Evolutionary conservation across 2,113 vertebrate genomes (phyloP), one percentile per base, ranked within the genome.

Genomic region (Rostratula benghalensis): DNA sequence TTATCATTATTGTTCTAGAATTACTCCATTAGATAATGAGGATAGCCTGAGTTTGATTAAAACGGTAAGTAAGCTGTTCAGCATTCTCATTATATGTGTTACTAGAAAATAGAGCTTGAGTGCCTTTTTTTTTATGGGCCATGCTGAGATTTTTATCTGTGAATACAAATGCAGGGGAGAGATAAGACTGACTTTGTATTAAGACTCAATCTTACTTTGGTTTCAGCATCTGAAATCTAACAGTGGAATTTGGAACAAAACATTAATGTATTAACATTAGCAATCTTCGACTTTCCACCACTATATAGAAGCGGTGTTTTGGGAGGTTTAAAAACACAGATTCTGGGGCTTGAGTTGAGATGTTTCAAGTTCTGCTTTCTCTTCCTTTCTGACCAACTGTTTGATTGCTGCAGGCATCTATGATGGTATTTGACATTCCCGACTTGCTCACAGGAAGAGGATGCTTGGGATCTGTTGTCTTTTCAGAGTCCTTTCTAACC

Each of bases 401-500:
- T 93, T 35, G 45, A 1, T 90, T 88, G 22, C 84, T 94, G 18
- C 57, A 99, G 99, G 99, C 98, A 0, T 98, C 97, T 67, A 98
- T 99, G 98, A 97, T 97, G 20, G 93, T 99, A 18, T 98, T 97
- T 70, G 99, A 99, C 97, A 98, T 99, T 91, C 99, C 99, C 61
- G 98, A 99, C 92, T 91, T 99, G 80, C 98, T 98, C 85, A 87
- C 97, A 12, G 97, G 97, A 28, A 94, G 93, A 23, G 98, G 97
- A 3, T 96, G 97, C 84, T 97, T 99, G 90, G 99, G 99, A 28
- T 99, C 99, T 45, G 97, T 99, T 48, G 98, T 99, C 83, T 99
- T 99, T 95, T 99, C 99, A 21, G 99, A 99, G 78, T 99, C 99
- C 3, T 99, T 99, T 93, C 89, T 99, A 91, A 98, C 99, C 33